Evolutionary conservation across 2,888 invertebrate genomes (phyloP).

Genomic region (Steinernema scapterisci): DNA sequence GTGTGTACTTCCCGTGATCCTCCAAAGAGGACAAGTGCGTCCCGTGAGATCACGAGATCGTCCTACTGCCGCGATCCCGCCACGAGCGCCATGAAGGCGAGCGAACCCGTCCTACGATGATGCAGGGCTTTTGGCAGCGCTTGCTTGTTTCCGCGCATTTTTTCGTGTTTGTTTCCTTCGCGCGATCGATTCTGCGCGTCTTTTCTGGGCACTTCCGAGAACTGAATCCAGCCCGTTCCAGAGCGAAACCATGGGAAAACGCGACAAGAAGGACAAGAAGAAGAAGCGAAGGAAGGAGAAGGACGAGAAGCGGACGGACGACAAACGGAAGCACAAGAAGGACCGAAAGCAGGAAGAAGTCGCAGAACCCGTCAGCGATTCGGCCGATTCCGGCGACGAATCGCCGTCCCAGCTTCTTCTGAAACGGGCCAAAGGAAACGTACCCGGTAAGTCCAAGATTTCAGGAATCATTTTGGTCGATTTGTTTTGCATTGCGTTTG

Average conservation of each 20-base stretch:
- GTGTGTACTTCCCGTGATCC: not conserved
- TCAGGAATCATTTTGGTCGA: not conserved
- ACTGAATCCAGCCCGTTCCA: not conserved
- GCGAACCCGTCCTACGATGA: not conserved
- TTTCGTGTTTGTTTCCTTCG: not conserved
- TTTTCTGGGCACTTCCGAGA: no score
- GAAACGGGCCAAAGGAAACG: conserved; percentile 13
- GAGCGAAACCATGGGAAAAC: conserved; percentile 7
- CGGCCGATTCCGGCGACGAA: not conserved
- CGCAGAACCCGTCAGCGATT: conserved; percentile 9
- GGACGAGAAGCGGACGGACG: conserved; percentile 2
- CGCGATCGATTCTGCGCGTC: not conserved
- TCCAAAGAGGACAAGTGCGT: no score
- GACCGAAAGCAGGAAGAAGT: conserved; percentile 1
- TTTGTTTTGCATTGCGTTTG: no score
- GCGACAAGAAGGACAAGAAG: conserved; percentile 23
- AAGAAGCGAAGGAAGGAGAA: conserved; percentile 14
- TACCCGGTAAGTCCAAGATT: not conserved
- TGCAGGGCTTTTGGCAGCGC: not conserved
- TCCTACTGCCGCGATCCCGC: not conserved
- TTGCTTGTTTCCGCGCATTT: conserved; percentile 15
- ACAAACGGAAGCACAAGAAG: not conserved
- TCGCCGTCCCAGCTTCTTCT: conserved; percentile 5
- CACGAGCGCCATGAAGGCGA: not conserved
- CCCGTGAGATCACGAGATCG: not conserved